Base-by-base conservation (phyloP, 2,888 invertebrate species). In the Rhaphigaster nebulosa region DNA sequence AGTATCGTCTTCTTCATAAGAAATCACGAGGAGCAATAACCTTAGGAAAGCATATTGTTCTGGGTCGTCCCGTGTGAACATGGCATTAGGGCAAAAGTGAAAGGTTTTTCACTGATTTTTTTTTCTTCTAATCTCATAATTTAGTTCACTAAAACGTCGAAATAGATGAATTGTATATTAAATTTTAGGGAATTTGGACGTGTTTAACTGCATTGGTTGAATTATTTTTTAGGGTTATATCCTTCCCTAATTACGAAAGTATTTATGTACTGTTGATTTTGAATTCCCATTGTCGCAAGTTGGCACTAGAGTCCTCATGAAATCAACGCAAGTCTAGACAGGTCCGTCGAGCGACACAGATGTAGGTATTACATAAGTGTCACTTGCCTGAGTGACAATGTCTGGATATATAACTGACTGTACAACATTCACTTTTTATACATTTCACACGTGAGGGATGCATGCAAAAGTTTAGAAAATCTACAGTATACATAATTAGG, bases 51-150 rank as follows among this genome's bases (percentile, higher is more conserved):
- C 84, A 45, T 26, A 3, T 10, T n/a, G 84, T 45, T 84, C 26
- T 45, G 45, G 84, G 45, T 84, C 45, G 84, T 41, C n/a, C 84
- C 84, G 84, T 84, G 84, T 84, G 84, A 84, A 84, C 84, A 84
- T 84, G 84, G 84, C 84, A 84, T 84, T 84, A 84, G 84, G 26
- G 84, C 23, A 84, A 5, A 15, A 45, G 84, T 84, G 84, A 84
- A 84, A 84, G 84, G 84, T 45, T 84, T 45, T 41, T 84, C 15
- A 45, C 45, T 84, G 5, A n/a, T 38, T 80, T 80, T 84, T n/a
- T 65, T 38, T 34, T 34, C 70, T 34, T 70, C 70, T 70, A 70
- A 70, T 70, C 18, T 70, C 34, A 34, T 34, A 20, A 70, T 70
- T 70, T 70, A 70, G 70, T 70, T 70, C 20, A 20, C 3, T 29